Evolutionary conservation across 2,113 vertebrate species (phyloP).

Genomic region (Melozone crissalis): DNA sequence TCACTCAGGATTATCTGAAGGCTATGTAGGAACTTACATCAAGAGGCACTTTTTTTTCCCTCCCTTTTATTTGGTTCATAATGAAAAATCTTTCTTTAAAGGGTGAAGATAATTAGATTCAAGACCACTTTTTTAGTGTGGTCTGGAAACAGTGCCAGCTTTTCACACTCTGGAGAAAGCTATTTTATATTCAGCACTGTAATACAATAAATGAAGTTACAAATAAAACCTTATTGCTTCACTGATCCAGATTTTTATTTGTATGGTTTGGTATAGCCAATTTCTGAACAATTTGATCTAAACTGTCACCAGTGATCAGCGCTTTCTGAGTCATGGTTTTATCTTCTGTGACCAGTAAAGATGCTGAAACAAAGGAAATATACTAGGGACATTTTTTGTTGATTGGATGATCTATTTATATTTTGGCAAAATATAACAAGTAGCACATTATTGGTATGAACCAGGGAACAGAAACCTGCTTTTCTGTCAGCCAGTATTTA

Average conservation of each 20-base stretch:
- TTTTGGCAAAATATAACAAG: not conserved
- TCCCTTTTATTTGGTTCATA: not conserved
- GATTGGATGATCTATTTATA: not conserved
- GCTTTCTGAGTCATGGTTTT: not conserved
- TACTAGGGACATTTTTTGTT: not conserved
- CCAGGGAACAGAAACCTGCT: not conserved
- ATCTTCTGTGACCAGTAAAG: not conserved
- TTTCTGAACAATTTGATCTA: conserved; percentile 34
- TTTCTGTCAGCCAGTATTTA: not conserved
- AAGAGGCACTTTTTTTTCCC: not conserved
- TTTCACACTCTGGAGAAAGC: not conserved
- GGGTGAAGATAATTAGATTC: not conserved
- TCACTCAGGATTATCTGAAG: not conserved
- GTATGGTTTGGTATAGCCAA: not conserved
- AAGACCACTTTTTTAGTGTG: not conserved
- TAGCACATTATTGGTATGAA: not conserved
- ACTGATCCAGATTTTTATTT: conserved; percentile 7
- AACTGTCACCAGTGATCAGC: not conserved
- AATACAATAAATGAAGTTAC: conserved; percentile 36
- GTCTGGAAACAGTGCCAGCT: not conserved
- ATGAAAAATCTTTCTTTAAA: not conserved
- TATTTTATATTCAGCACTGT: not conserved
- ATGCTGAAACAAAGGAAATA: not conserved
- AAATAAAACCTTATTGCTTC: not conserved
- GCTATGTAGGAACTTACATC: not conserved